Evolutionary conservation across 2,797 vertebrate species (phyloP), one percentile per base, ranked within the genome.

Genomic region (Danio tinwini): DNA sequence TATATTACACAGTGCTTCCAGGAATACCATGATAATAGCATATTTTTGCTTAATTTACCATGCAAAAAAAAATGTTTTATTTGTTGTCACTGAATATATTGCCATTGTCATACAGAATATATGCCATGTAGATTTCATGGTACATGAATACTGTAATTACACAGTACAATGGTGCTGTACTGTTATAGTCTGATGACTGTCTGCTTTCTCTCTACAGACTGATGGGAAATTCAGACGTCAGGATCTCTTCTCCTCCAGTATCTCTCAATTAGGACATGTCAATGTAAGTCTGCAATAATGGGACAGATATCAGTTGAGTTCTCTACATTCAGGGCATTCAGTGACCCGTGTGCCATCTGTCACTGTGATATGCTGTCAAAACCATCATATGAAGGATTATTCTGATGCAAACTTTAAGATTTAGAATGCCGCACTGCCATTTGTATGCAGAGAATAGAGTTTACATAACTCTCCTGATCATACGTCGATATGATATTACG

Each of bases 301-400:
- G 74, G 16, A 76, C 74, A 6, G 59, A 42, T 42, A 55, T 44
- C 61, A 29, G 39, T 44, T 64, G 29, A 29, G 3, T 29, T 29
- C 40, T 45, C 14, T 19, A 16, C 44, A 39, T 61, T 49, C 71
- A 16, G 12, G 11, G 73, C 37, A 16, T 53, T 17, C 73, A 13
- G 10, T 76, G 74, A 76, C 74, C 50, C 62, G 40, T 67, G 56
- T 37, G 56, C n/a, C 56, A 49, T 56, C 10, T 6, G 45, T 73
- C 70, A 29, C n/a, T n/a, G 52, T 56, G 62, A 55, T 67, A 56
- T 8, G 73, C 73, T 75, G 73, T 75, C 49, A 75, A 7, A 64
- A 44, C 17, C 44, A 5, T 58, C 42, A 58, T 65, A 17, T 53
- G 5, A 12, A 17, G 44, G 6, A 13, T 65, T 53, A 55, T 53